Conservation (phyloP, 2,888 invertebrate genomes). For the Phyllotreta cruciferae region DNA sequence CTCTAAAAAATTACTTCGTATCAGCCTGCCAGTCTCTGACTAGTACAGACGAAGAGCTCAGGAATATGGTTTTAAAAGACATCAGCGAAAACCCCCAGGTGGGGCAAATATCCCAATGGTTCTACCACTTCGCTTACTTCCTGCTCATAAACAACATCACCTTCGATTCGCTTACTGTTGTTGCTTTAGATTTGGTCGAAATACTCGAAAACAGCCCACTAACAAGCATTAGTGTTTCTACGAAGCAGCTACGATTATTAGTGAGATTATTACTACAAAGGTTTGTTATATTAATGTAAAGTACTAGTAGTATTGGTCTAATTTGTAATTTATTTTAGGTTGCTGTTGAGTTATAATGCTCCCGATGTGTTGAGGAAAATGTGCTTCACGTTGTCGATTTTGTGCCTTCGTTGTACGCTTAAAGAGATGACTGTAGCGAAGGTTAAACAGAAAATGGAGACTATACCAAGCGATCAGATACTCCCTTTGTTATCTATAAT, state of each 20-base stretch:
- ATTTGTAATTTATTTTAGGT: conserved; percentile 2
- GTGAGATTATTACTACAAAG: conserved; percentile 54
- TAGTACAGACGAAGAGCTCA: conserved; percentile 63
- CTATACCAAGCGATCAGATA: conserved; percentile 44
- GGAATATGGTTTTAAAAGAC: conserved; percentile 65
- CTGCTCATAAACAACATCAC: conserved; percentile 66
- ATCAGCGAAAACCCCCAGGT: conserved; percentile 66
- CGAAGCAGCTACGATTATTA: conserved; percentile 61
- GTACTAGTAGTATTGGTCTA: not conserved
- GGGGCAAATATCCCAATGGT: conserved; percentile 68
- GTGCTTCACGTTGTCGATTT: conserved; percentile 52
- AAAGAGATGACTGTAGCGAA: conserved; percentile 52
- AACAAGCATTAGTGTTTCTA: conserved; percentile 65
- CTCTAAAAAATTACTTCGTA: conserved; percentile 53
- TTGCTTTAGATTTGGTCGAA: conserved; percentile 65
- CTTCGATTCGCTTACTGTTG: conserved; percentile 55
- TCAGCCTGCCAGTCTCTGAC: conserved; percentile 61
- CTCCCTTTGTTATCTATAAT: conserved; percentile 51
- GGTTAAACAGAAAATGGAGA: conserved; percentile 50
- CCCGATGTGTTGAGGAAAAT: conserved; percentile 52
- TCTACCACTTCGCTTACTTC: conserved; percentile 67
- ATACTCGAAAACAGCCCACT: conserved; percentile 67
- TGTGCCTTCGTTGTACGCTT: conserved; percentile 51
- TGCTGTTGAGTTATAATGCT: conserved; percentile 49
- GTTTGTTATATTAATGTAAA: conserved; percentile 2